phyloP scores from a whole-genome alignment of 2,888 invertebrate genomes.

The Patella depressa region DNA sequence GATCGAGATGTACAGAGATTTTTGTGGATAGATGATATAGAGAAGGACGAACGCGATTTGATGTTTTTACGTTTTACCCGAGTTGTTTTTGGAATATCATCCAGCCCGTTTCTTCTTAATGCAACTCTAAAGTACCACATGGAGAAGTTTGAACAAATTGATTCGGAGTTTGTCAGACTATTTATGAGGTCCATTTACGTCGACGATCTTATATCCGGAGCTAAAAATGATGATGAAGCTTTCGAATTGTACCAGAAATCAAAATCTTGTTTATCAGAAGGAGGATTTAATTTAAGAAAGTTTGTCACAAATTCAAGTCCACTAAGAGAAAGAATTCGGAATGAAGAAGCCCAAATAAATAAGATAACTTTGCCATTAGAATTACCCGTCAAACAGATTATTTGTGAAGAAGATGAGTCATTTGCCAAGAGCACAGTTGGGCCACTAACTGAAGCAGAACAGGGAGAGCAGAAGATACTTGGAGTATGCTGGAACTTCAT shows the following conservation, averaged over 20 bases:
- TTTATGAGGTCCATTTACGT: neutral
- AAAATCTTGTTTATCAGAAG: neutral
- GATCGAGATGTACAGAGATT: neutral
- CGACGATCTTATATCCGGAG: neutral
- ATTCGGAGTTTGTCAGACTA: too few relatives aligned
- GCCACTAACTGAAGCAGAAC: neutral
- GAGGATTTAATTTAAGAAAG: neutral
- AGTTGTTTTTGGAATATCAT: slow-evolving; percentile 1
- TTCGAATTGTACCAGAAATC: neutral
- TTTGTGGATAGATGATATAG: neutral
- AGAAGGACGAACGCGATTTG: neutral
- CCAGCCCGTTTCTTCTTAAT: neutral
- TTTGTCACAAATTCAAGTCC: neutral
- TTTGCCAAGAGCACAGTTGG: neutral
- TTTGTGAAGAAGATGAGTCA: slow-evolving; percentile 1
- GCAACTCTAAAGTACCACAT: neutral
- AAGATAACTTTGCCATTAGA: neutral
- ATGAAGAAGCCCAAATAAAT: neutral
- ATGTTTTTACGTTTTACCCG: neutral
- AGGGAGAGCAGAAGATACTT: neutral
- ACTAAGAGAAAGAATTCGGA: neutral
- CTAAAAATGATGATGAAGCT: neutral
- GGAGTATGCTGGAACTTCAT: neutral
- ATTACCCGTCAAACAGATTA: neutral
- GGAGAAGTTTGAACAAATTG: too few relatives aligned